These are phyloP conservation scores for Conistra vaccinii DNA, from an alignment of 2,888 invertebrate genomes.

Conservation along the genomic window DNA sequence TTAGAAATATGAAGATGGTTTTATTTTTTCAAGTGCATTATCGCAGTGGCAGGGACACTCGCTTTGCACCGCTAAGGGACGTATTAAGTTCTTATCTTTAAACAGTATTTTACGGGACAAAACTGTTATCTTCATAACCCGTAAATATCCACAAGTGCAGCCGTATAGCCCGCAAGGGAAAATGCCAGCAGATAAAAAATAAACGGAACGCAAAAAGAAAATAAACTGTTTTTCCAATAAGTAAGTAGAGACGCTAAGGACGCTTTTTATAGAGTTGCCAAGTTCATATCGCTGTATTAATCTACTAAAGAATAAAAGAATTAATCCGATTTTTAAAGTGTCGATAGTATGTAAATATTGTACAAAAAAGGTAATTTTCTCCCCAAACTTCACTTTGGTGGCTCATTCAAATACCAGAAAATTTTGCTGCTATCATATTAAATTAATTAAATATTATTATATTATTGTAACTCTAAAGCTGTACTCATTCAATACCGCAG, in stretches of 20 bases:
- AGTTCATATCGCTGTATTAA: background rate
- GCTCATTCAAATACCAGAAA: background rate
- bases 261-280: background rate
- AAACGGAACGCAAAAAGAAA: background rate
- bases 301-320: background rate
- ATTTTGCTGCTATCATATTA: background rate
- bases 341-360: no score
- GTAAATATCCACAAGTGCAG: background rate
- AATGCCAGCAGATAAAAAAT: background rate
- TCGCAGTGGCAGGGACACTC: background rate
- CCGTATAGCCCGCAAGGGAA: background rate
- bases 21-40: background rate
- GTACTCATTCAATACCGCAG: background rate
- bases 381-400: background rate
- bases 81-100: background rate
- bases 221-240: background rate
- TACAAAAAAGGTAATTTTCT: background rate
- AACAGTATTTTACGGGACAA: slow-evolving; percentile 5
- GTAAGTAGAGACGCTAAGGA: background rate
- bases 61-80: background rate
- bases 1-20: background rate
- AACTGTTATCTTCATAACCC: background rate
- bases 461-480: background rate
- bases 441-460: background rate
- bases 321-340: background rate